A percentile compares a stretch with the other conserved stretches of the same genome.
Evolutionary conservation across 2,797 vertebrate genomes (phyloP).

Genomic region (Sebastes steindachneri): DNA sequence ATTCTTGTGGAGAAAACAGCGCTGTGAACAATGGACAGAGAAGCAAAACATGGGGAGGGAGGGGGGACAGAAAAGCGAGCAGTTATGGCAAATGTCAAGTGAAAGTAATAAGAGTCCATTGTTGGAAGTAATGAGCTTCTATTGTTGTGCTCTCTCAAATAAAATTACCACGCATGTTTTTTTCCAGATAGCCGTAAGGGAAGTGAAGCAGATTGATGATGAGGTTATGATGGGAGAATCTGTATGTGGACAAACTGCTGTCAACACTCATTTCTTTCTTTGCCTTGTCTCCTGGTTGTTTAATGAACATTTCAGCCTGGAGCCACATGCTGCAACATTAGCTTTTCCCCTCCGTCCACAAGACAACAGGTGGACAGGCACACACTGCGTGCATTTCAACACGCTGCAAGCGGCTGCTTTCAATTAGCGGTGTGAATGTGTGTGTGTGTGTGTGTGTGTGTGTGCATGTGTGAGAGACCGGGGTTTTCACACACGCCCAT

Average conservation of each 20-base stretch:
- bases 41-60: neutral
- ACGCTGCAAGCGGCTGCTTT: slow-evolving; percentile 39
- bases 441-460: neutral
- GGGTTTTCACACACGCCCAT: neutral
- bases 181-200: neutral
- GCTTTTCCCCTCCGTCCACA: slow-evolving; percentile 8
- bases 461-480: neutral
- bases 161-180: neutral
- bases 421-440: slow-evolving; percentile 37
- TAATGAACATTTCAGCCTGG: neutral
- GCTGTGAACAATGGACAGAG: slow-evolving; percentile 47
- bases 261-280: neutral
- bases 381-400: slow-evolving; percentile 7
- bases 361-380: slow-evolving; percentile 51
- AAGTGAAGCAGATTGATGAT: neutral
- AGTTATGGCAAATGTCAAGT: neutral
- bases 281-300: neutral
- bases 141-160: neutral
- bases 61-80: neutral
- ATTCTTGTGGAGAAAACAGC: slow-evolving; percentile 33
- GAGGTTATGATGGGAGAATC: neutral
- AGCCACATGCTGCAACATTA: slow-evolving; percentile 20
- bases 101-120: neutral
- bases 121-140: slow-evolving; percentile 3
- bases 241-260: neutral